phyloP scores from a whole-genome alignment of 92 coral and sea anemone genomes.

The Galaxea fascicularis region DNA sequence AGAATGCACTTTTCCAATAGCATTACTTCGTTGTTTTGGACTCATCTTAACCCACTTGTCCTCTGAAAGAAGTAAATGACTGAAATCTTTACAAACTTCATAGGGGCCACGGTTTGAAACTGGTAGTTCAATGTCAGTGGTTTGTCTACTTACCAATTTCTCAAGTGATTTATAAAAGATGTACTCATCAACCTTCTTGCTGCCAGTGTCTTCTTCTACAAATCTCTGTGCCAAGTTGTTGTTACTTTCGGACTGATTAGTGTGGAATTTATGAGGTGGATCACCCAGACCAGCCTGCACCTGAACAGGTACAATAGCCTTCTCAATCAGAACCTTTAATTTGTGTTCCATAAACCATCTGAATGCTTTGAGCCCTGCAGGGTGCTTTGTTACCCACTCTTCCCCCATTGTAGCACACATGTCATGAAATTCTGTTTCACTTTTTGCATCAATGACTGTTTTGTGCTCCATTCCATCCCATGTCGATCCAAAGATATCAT shows the following conservation, averaged over 20 bases:
- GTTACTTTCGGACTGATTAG: too few species aligned
- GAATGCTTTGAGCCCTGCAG: too few species aligned
- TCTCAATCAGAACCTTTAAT: too few species aligned
- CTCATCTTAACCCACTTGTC: neutral
- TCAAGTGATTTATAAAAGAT: neutral
- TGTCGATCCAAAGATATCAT: conserved; percentile 2
- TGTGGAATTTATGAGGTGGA: too few species aligned
- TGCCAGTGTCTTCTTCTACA: too few species aligned
- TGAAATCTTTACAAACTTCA: neutral
- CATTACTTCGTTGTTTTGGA: neutral
- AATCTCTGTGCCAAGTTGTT: too few species aligned
- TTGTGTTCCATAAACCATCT: too few species aligned
- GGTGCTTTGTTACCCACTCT: too few species aligned
- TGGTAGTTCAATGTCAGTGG: neutral
- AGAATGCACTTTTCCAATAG: neutral
- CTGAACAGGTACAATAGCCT: too few species aligned
- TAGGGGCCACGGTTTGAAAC: neutral
- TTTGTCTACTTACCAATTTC: neutral
- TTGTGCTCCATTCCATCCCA: too few species aligned
- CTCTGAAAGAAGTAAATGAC: neutral
- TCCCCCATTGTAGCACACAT: too few species aligned
- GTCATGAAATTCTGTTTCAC: neutral
- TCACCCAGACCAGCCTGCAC: too few species aligned
- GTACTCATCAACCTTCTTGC: neutral
- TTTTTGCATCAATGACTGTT: neutral